phyloP scores from a whole-genome alignment of 2,113 vertebrate genomes.

The Clarias macrocephalus region DNA sequence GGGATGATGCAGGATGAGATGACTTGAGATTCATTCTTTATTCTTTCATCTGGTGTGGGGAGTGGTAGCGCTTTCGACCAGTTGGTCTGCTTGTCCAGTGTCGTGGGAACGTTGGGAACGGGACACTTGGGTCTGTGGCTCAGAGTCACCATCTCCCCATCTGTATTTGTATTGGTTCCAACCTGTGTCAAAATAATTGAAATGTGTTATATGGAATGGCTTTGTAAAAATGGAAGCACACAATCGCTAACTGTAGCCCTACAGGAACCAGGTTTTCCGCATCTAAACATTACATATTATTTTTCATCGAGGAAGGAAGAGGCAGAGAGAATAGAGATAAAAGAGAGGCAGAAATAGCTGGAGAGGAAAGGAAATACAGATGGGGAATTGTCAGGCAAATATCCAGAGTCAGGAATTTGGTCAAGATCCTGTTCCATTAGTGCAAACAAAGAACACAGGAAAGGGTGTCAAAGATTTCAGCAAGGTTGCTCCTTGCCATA shows the following conservation, averaged over 20 bases:
- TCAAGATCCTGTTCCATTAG: slow-evolving; percentile 33
- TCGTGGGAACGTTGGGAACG: slow-evolving; percentile 82
- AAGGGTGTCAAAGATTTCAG: slow-evolving; percentile 23
- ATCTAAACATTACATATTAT: slow-evolving; percentile 19
- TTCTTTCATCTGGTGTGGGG: slow-evolving; percentile 91
- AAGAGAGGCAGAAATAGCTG: slow-evolving; percentile 19
- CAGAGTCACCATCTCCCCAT: slow-evolving; percentile 78
- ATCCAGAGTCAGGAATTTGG: slow-evolving; percentile 44
- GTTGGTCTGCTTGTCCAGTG: slow-evolving; percentile 95
- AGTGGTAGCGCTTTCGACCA: slow-evolving; percentile 92
- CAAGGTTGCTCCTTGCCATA: neutral
- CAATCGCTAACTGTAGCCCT: neutral
- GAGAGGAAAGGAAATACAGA: slow-evolving; percentile 51
- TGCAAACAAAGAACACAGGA: slow-evolving; percentile 32
- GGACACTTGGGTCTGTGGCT: slow-evolving; percentile 89
- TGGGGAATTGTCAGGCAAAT: neutral
- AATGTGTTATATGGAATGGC: neutral
- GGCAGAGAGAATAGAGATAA: neutral
- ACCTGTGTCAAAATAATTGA: slow-evolving; percentile 72
- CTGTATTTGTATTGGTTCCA: slow-evolving; percentile 82
- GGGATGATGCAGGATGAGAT: slow-evolving; percentile 97
- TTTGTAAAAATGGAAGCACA: neutral
- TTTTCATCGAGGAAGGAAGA: slow-evolving; percentile 12
- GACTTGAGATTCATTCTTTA: slow-evolving; percentile 87
- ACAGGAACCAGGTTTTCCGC: neutral